phyloP scores from a whole-genome alignment of 2,113 vertebrate genomes.

The Anas platyrhynchos region DNA sequence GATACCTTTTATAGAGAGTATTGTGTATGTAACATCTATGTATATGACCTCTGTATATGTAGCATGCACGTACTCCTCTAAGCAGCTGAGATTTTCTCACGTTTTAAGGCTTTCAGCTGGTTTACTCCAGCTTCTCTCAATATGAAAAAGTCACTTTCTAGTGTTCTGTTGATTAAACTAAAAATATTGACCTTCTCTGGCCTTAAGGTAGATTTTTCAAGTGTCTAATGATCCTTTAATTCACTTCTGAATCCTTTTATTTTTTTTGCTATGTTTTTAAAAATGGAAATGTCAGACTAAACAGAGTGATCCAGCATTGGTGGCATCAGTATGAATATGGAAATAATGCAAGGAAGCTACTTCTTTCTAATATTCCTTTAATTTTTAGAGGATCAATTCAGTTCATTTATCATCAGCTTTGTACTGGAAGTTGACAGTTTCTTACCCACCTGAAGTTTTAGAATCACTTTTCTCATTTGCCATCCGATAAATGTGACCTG shows the following conservation, averaged over 20 bases:
- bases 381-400: background rate
- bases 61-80: background rate
- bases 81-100: background rate
- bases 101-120: background rate
- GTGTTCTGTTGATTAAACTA: background rate
- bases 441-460: background rate
- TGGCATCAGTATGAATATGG: background rate
- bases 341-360: background rate
- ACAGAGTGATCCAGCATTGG: background rate
- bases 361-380: background rate
- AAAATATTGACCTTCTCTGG: background rate
- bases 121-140: background rate
- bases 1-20: background rate
- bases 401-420: background rate
- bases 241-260: background rate
- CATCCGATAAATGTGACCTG: background rate
- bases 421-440: background rate
- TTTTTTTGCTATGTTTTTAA: background rate
- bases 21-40: background rate
- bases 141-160: background rate
- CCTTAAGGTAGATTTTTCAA: background rate
- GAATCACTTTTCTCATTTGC: background rate
- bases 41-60: background rate
- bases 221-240: background rate
- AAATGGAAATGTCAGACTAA: background rate